Evolutionary conservation across 92 coral and sea anemone species (phyloP).

Genomic region (Heliopora coerulea): DNA sequence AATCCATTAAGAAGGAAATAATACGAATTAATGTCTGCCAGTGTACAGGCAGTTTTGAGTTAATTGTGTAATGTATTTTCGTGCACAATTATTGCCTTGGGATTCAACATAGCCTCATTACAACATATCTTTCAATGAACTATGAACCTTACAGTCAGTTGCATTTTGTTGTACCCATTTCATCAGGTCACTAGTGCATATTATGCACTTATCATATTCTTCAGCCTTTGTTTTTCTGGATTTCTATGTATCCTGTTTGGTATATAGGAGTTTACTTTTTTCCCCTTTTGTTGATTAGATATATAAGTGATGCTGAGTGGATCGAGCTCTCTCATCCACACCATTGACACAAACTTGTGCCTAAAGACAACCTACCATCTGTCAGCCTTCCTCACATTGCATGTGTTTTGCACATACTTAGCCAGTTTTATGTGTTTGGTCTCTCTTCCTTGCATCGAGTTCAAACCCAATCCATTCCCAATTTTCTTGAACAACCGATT

Average conservation of each 20-base stretch:
- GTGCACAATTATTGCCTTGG: background rate
- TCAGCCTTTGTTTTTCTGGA: slow-evolving; percentile 34
- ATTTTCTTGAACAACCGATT: slow-evolving; percentile 40
- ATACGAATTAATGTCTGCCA: background rate
- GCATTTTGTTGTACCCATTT: slow-evolving; percentile 41
- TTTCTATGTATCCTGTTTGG: slow-evolving; percentile 50
- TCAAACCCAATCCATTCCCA: slow-evolving; percentile 63
- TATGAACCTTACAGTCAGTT: slow-evolving; percentile 42
- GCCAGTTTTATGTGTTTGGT: slow-evolving; percentile 61
- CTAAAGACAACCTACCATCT: slow-evolving; percentile 65
- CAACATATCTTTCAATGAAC: slow-evolving; percentile 12
- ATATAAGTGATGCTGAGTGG: slow-evolving; percentile 55
- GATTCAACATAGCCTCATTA: background rate
- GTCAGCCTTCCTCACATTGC: slow-evolving; percentile 55
- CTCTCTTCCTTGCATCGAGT: slow-evolving; percentile 68
- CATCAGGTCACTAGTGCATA: slow-evolving; percentile 51
- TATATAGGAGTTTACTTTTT: slow-evolving; percentile 51
- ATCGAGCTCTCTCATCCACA: slow-evolving; percentile 60
- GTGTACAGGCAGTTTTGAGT: background rate
- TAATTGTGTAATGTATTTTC: background rate
- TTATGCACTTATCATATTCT: slow-evolving; percentile 33
- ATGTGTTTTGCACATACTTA: slow-evolving; percentile 58
- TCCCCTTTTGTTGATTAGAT: slow-evolving; percentile 26
- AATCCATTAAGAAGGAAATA: too few relatives aligned
- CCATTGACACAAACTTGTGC: slow-evolving; percentile 57